Evolutionary conservation across 2,888 invertebrate genomes (phyloP).

Genomic region (Zaprionus bogoriensis): DNA sequence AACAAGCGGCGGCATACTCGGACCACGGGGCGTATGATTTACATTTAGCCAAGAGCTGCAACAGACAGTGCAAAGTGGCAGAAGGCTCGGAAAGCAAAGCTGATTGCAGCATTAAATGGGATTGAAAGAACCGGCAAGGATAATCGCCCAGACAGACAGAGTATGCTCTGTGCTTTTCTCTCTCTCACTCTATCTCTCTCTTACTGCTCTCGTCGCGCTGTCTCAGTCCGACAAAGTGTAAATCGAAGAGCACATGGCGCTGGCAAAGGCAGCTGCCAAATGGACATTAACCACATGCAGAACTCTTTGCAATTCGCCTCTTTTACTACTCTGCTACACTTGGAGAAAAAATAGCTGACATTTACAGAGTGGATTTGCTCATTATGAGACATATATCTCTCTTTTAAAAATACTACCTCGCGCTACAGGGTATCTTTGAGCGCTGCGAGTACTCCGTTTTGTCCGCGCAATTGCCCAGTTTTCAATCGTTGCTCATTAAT

Average conservation of each 20-base stretch:
- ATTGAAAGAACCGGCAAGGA: conserved; percentile 38
- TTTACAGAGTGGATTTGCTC: too few relatives aligned
- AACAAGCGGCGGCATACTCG: conserved; percentile 29
- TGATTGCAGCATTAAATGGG: conserved; percentile 72
- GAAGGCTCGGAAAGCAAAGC: conserved; percentile 63
- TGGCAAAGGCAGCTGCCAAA: conserved; percentile 43
- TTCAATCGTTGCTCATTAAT: conserved; percentile 57
- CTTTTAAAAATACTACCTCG: too few relatives aligned
- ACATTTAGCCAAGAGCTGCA: conserved; percentile 42
- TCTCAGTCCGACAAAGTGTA: conserved; percentile 37
- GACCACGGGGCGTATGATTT: conserved; percentile 58
- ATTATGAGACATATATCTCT: too few relatives aligned
- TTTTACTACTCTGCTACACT: conserved; percentile 10
- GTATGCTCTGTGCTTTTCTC: background rate
- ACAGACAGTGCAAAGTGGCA: conserved; percentile 41
- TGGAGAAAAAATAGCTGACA: background rate
- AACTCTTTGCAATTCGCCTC: conserved; percentile 36
- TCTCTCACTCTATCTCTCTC: background rate
- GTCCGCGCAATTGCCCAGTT: conserved; percentile 38
- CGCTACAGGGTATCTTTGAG: conserved; percentile 4
- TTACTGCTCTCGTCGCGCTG: background rate
- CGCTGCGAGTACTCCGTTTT: too few relatives aligned
- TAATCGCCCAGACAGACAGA: conserved; percentile 1
- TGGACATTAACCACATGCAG: conserved; percentile 61
- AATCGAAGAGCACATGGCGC: conserved; percentile 51